Base-by-base conservation (phyloP, 2,797 vertebrate genomes). In the Acipenser oxyrinchus region DNA sequence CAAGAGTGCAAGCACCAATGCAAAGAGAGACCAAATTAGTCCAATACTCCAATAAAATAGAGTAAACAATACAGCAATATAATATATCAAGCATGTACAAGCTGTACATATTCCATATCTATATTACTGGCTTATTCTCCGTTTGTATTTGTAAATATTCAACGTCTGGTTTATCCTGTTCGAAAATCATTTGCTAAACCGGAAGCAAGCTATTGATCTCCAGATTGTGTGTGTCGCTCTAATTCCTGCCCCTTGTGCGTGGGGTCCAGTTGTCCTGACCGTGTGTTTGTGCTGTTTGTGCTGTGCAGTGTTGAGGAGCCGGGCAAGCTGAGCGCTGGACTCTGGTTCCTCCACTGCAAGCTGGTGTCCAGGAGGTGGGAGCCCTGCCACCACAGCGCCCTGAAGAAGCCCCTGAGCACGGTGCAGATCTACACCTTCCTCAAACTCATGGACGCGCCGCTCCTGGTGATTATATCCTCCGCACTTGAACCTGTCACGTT, bases 261-360 rank as follows among this genome's bases (percentile, higher is more conserved):
- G 55, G 2, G 55, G 13, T 6, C 7, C 10, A 3, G 11, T 58
- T 10, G 55, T n/a, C 10, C 2, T 6, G 9, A 6, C 12, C 6
- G 55, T 4, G 55, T 6, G 6, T 6, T 11, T n/a, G 55, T 58
- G 10, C 6, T 58, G 55, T 60, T 62, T n/a, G 23, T 53, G 37
- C 3, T 11, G 52, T 69, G 4, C 82, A 97, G 95, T 3, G 68
- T 69, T 0, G 76, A 74, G 13, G 78, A 84, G 1, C 70, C 82
- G 0, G 76, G 82, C 0, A 79, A 80, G 7, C 73, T 76, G 0
- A 78, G 79, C 53, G 90, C 92, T 6, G 80, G 60, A 49, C 88
- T 97, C 50, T 88, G 91, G 78, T 95, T 97, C 82, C 90, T 91
- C 66, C 93, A 97, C 79, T 99, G 95, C 75, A 76, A 84, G 72